Percentiles rank a stretch among this genome's conserved stretches.
Evolutionary conservation across 2,797 vertebrate genomes (phyloP).

Genomic region (Chaetophractus vellerosus): DNA sequence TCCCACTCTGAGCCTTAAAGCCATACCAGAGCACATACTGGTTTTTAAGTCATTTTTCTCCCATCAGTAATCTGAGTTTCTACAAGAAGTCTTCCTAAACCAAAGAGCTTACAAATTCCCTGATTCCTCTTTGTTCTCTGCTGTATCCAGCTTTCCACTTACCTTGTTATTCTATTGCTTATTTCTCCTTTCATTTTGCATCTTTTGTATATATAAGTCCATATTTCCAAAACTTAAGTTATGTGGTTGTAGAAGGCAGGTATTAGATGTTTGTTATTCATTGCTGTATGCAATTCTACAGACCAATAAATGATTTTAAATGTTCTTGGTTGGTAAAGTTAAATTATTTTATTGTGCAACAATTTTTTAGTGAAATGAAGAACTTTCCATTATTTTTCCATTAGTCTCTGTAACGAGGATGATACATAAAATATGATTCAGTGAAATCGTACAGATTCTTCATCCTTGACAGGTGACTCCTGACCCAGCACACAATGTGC

Average conservation of each 20-base stretch:
- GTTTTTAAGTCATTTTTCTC: conserved; percentile 45
- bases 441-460: conserved; percentile 5
- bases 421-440: conserved; percentile 1
- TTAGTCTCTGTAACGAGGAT: conserved; percentile 19
- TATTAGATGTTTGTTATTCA: conserved; percentile 41
- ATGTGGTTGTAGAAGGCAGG: conserved; percentile 46
- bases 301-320: conserved; percentile 64
- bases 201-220: conserved; percentile 45
- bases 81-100: conserved; percentile 60
- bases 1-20: conserved; percentile 61
- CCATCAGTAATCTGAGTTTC: conserved; percentile 14
- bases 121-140: background rate
- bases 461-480: background rate
- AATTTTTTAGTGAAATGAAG: conserved; percentile 46
- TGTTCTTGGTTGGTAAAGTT: conserved; percentile 14
- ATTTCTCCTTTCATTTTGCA: conserved; percentile 49
- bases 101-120: background rate
- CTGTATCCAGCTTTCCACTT: background rate
- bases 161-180: background rate
- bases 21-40: background rate
- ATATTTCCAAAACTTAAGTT: conserved; percentile 56
- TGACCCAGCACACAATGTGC: background rate
- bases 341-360: conserved; percentile 61
- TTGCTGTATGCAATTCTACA: background rate
- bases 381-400: conserved; percentile 23